These are phyloP conservation scores for Troides aeacus DNA, from an alignment of 2,888 invertebrate genomes.

Conservation along the genomic window DNA sequence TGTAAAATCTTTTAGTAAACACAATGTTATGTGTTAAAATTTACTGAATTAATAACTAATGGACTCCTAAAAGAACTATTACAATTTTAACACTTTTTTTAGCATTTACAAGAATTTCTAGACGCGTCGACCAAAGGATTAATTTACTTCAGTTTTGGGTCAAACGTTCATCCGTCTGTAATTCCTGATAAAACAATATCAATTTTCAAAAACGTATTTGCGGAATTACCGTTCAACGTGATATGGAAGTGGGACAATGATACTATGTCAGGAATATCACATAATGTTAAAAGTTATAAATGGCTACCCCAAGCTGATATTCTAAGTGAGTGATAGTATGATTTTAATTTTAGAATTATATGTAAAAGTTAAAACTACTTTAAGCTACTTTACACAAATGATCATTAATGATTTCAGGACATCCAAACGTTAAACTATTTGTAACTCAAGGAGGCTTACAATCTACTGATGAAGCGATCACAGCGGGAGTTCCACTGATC, in stretches of 20 bases:
- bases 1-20: no score
- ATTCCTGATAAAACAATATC: neutral
- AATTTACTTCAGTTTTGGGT: slow-evolving; percentile 12
- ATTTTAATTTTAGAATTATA: no score
- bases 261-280: slow-evolving; percentile 48
- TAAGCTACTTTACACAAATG: no score
- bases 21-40: no score
- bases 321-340: slow-evolving; percentile 43
- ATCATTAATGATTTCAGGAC: slow-evolving; percentile 37
- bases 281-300: slow-evolving; percentile 60
- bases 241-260: slow-evolving; percentile 36
- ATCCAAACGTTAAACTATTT: slow-evolving; percentile 61
- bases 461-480: slow-evolving; percentile 58
- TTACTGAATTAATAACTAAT: no score
- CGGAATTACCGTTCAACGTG: slow-evolving; percentile 1
- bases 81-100: neutral
- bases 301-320: slow-evolving; percentile 72
- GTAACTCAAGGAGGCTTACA: slow-evolving; percentile 62
- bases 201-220: slow-evolving; percentile 6
- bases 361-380: no score
- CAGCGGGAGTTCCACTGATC: slow-evolving; percentile 50
- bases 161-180: slow-evolving; percentile 1
- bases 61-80: no score
- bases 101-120: slow-evolving; percentile 13
- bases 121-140: neutral